Evolutionary conservation across 2,888 invertebrate species (phyloP).

Genomic region (Tenthredo mesomela): DNA sequence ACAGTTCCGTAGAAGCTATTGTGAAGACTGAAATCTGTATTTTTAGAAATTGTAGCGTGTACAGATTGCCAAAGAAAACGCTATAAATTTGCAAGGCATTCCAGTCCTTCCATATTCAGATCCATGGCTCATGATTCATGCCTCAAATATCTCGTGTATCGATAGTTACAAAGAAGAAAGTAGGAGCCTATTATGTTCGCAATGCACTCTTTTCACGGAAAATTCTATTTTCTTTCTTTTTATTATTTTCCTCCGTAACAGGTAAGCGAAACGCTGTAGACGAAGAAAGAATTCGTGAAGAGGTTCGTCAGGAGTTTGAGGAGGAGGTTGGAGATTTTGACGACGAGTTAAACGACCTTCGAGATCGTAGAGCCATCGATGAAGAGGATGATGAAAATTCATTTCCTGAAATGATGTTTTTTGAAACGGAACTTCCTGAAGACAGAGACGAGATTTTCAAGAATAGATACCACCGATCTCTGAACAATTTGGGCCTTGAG

Average conservation of each 20-base stretch:
- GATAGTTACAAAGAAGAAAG: neutral
- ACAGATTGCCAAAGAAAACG: conserved; percentile 1
- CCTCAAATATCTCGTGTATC: neutral
- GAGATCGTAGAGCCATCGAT: conserved; percentile 66
- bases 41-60: neutral
- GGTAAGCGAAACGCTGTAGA: conserved; percentile 68
- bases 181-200: neutral
- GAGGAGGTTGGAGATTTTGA: conserved; percentile 45
- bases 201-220: neutral
- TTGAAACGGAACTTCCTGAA: conserved; percentile 54
- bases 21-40: neutral
- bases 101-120: neutral
- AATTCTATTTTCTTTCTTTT: neutral
- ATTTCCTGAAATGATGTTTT: conserved; percentile 62
- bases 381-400: conserved; percentile 71
- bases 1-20: neutral
- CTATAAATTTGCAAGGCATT: neutral
- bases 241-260: conserved; percentile 40
- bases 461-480: conserved; percentile 37
- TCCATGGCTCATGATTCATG: neutral
- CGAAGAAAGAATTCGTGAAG: conserved; percentile 56
- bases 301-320: conserved; percentile 55
- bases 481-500: conserved; percentile 23
- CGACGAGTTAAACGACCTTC: conserved; percentile 61
- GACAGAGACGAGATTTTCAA: neutral